Evolutionary conservation across 2,888 invertebrate genomes (phyloP).

Genomic region (Acanthosepion lycidas): DNA sequence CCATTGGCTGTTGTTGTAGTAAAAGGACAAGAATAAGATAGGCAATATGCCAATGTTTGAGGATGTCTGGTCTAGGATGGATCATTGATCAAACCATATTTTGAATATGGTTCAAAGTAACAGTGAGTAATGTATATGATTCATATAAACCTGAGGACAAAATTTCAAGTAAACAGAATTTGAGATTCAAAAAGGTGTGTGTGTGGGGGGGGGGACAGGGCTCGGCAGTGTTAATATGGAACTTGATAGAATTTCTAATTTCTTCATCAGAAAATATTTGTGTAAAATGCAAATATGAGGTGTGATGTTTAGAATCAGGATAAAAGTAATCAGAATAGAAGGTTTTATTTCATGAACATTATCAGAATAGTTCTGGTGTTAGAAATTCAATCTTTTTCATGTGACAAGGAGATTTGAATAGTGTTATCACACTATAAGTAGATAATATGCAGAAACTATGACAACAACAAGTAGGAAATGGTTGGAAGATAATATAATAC

Average conservation of each 20-base stretch:
- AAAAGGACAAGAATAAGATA: background rate
- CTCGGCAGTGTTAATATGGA: background rate
- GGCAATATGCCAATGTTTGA: background rate
- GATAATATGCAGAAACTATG: background rate
- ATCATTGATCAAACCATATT: constrained; percentile 12
- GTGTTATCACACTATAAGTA: background rate
- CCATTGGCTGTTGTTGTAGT: background rate
- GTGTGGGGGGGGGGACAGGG: no score
- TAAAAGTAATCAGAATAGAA: background rate
- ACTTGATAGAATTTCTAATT: background rate
- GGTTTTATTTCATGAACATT: background rate
- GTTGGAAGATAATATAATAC: no score
- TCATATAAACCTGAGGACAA: background rate
- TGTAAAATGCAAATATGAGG: background rate
- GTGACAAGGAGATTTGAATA: background rate
- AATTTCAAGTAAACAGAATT: no score
- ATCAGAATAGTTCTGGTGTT: background rate
- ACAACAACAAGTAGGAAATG: no score
- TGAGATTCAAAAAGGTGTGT: background rate
- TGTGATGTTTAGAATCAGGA: background rate
- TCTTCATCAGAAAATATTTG: constrained; percentile 4
- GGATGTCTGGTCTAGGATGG: background rate
- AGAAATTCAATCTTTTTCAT: background rate
- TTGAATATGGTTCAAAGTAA: background rate
- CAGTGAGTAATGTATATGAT: background rate